Evolutionary conservation across 2,888 invertebrate species (phyloP).

Genomic region (Lordiphosa andalusiaca): DNA sequence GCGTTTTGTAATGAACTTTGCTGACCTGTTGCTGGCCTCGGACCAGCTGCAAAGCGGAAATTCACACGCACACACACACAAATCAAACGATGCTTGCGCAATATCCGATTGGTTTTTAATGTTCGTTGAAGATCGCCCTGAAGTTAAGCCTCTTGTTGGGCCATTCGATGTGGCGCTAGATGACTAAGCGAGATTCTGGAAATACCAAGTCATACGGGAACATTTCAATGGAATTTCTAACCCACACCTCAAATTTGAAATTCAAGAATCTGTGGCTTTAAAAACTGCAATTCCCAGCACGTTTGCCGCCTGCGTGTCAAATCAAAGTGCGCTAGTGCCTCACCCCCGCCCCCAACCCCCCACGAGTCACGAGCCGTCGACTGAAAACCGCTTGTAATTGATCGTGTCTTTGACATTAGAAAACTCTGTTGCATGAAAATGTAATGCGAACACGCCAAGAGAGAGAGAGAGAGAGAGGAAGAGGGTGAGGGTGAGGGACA

Average conservation of each 20-base stretch:
- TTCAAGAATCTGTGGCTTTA: not conserved
- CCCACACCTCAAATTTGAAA: too few relatives aligned
- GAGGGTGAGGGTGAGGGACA: not conserved
- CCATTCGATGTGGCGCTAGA: constrained; percentile 24
- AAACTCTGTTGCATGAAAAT: constrained; percentile 46
- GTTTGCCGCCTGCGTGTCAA: constrained; percentile 30
- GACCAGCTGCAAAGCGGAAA: constrained; percentile 46
- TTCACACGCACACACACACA: constrained; percentile 25
- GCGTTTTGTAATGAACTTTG: constrained; percentile 50
- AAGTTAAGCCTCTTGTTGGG: constrained; percentile 22
- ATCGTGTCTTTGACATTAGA: constrained; percentile 70
- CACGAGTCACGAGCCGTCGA: constrained; percentile 46
- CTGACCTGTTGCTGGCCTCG: constrained; percentile 31
- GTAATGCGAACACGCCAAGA: constrained; percentile 25
- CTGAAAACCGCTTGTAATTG: constrained; percentile 64
- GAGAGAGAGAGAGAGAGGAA: not conserved
- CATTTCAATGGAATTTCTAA: constrained; percentile 11
- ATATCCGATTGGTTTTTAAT: constrained; percentile 55
- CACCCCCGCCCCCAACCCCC: not conserved
- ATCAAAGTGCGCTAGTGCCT: constrained; percentile 20
- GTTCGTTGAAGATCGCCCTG: constrained; percentile 3
- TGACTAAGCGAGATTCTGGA: constrained; percentile 18
- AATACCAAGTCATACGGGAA: constrained; percentile 7
- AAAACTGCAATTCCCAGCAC: constrained; percentile 22
- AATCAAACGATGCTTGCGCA: constrained; percentile 47